Conservation (phyloP, 1,140 invertebrate genomes). For the Diuraphis noxia region DNA sequence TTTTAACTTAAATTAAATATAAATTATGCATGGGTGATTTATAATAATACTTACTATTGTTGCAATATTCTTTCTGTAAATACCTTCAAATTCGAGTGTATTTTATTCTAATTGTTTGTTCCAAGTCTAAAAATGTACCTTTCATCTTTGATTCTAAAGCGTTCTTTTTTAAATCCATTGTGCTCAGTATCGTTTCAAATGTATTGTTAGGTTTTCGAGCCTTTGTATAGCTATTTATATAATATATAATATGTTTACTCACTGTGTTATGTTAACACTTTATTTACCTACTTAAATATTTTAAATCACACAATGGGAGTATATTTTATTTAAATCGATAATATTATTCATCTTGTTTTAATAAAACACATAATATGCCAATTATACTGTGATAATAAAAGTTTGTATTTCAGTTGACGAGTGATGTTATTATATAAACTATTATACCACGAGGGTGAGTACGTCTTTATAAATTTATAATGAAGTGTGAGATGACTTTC, state of each 20-base stretch:
- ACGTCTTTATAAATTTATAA: background rate
- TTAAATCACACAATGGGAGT: background rate
- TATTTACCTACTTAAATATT: background rate
- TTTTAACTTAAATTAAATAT: background rate
- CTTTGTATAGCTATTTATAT: background rate
- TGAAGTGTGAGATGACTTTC: background rate
- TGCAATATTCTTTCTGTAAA: background rate
- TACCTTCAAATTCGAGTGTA: background rate
- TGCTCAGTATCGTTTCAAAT: background rate
- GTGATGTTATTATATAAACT: background rate
- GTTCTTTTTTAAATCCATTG: background rate
- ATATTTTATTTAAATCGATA: background rate
- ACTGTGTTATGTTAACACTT: background rate
- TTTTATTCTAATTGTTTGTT: background rate
- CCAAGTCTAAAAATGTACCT: background rate
- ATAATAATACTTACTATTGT: background rate
- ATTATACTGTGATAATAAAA: background rate
- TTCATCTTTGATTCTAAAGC: background rate
- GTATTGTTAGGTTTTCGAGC: background rate
- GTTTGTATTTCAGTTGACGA: background rate
- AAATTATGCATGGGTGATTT: background rate
- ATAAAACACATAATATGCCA: background rate
- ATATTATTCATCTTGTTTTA: background rate
- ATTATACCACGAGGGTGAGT: no score
- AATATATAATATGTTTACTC: background rate